Base-by-base conservation (phyloP, 2,797 vertebrate genomes). In the Darevskia nairensis region DNA sequence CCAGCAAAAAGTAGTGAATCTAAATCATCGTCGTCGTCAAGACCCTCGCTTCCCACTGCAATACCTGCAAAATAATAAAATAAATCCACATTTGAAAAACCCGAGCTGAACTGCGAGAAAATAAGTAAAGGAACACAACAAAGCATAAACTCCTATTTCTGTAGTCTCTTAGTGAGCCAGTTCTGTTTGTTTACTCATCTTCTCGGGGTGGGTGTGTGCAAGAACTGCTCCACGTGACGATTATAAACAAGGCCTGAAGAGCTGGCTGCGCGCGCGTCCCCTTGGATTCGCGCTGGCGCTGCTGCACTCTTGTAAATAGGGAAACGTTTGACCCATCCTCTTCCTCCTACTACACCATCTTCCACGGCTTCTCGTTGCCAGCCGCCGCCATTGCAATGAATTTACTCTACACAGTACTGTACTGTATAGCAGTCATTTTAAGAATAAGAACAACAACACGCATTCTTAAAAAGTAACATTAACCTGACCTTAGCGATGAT, bases 211-310 rank as follows among this genome's bases (percentile, higher is more conserved):
- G 2, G 55, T 8, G 39, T 50, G 27, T 61, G 84, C 50, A 71
- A 32, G 41, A 27, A 59, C 10, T 3, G 25, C 68, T 59, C 59
- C 86, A 80, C 77, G 39, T 87, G 89, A 80, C 2, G 17, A 27
- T 21, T 2, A 44, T 44, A 87, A 87, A 80, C 85, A 84, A 29
- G 78, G 77, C 39, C 29, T 15, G 82, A n/a, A 75, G 81, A 88
- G 44, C 69, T 50, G 68, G 71, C 71, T 9, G 25, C 55, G 68
- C 23, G 39, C 55, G 80, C 55, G 69, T 74, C 55, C 68, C 21
- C 46, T 72, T 2, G 19, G 50, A 32, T 69, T 44, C 32, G 25
- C 13, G n/a, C 68, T 11, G 23, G 6, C 66, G 55, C 46, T 19
- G 39, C 35, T 35, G 17, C 21, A 23, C 21, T 64, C 61, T 64